Percentiles rank a stretch among this genome's conserved stretches.
These are phyloP conservation scores for Phacellophora camtschatica DNA, from an alignment of 30 jellyfish, hydroid and myxozoan species.

Conservation along the genomic window DNA sequence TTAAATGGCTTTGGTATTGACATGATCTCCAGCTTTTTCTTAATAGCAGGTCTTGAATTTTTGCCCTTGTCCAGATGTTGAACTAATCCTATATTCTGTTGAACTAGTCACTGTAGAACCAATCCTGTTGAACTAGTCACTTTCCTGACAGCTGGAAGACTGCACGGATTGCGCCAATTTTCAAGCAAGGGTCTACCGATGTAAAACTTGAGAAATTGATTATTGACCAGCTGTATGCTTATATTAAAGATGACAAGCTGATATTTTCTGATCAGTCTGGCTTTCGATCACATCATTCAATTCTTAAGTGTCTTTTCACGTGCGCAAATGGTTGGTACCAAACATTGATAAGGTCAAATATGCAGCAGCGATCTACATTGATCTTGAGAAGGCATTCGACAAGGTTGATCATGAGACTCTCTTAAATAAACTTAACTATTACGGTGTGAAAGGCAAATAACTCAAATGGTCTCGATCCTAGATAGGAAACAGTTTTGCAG, in stretches of 20 bases:
- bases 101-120: too few species aligned
- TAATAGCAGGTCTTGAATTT: neutral
- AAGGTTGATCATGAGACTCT: too few species aligned
- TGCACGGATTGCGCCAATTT: constrained; percentile 15
- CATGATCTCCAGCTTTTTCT: neutral
- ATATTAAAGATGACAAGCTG: constrained; percentile 18
- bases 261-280: constrained; percentile 47
- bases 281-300: constrained; percentile 26
- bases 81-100: neutral
- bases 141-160: constrained; percentile 27
- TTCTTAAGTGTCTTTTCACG: constrained; percentile 17
- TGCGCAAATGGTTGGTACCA: constrained; percentile 56
- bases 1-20: neutral
- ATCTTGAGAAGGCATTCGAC: constrained; percentile 43
- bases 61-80: constrained; percentile 35
- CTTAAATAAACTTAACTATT: constrained; percentile 33
- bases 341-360: constrained; percentile 22
- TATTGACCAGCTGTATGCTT: constrained; percentile 45
- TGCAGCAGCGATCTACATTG: constrained; percentile 41
- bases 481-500: constrained; percentile 13
- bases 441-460: constrained; percentile 49
- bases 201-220: constrained; percentile 22
- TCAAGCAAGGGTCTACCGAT: too few species aligned
- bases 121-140: too few species aligned
- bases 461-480: constrained; percentile 13